Evolutionary conservation across 1,140 invertebrate genomes (phyloP), one percentile per base, ranked within the genome.

Genomic region (Drosophila teissieri): DNA sequence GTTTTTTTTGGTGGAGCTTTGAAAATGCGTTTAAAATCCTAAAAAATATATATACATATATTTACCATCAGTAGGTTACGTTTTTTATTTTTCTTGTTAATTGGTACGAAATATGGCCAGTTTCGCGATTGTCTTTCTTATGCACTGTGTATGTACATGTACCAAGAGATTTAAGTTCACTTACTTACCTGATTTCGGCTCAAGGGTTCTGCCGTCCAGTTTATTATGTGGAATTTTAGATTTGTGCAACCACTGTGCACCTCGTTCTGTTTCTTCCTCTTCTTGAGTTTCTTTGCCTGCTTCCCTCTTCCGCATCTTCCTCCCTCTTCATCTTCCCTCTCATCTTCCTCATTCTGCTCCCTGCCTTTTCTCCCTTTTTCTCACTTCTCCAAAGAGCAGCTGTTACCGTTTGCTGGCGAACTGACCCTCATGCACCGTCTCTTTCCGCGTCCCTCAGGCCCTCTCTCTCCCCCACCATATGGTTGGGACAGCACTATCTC

Each of bases 361-460:
- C 31, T 31, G 31, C 31, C 39, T 48, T 42, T 54, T 55, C 37
- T 51, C 46, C 67, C 67, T 72, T 37, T 51, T 37, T n/a, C 36
- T 22, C 31, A 34, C 27, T 45, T 61, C 56, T 39, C 15, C 48
- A 34, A 37, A 51, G 54, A 76, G 73, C 72, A 76, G 73, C 73
- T 76, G 73, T 76, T 76, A 45, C 70, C 44, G 40, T 39, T 73
- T 53, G 55, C 42, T 40, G 24, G 42, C 39, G 40, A 57, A 54
- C 61, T 73, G 42, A 45, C 67, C 60, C 58, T 80, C 45, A 19
- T 34, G 46, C 36, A 49, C 37, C 14, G 39, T 75, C 27, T 42
- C 34, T 22, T 37, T 48, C 53, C 44, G 15, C 3, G 48, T 34
- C 27, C 48, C 48, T 60, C 56, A 31, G 52, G n/a, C 27, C 54